These are phyloP conservation scores for Melanostigma gelatinosum DNA, from an alignment of 2,113 vertebrate species.

Conservation along the genomic window DNA sequence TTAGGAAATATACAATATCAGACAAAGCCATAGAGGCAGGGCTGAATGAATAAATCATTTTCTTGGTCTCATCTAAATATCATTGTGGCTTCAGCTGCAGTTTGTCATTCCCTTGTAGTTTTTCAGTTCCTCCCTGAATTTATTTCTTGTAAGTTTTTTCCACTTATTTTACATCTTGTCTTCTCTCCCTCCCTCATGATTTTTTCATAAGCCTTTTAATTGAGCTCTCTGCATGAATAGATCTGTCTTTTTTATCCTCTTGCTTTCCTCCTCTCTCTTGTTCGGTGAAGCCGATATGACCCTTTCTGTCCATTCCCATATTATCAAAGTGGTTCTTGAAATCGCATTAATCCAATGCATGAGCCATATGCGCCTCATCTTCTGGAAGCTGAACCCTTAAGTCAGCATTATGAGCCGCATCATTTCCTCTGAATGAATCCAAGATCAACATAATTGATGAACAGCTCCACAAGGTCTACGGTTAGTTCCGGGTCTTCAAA, in stretches of 20 bases:
- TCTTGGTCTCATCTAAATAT: slow-evolving; percentile 50
- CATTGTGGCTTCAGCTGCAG: slow-evolving; percentile 39
- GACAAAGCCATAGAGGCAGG: slow-evolving; percentile 40
- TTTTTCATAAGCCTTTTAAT: not conserved
- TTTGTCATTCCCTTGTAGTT: slow-evolving; percentile 43
- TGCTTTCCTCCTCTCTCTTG: not conserved
- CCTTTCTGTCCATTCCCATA: slow-evolving; percentile 14
- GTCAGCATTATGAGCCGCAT: slow-evolving; percentile 32
- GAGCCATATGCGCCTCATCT: slow-evolving; percentile 23
- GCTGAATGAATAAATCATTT: slow-evolving; percentile 59
- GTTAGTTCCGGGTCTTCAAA: not conserved
- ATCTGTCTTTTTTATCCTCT: slow-evolving; percentile 31
- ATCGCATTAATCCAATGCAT: slow-evolving; percentile 39
- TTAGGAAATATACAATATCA: slow-evolving; percentile 40
- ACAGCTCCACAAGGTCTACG: slow-evolving; percentile 8
- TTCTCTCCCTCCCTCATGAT: not conserved
- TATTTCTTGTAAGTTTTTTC: slow-evolving; percentile 30
- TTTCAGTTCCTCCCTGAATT: slow-evolving; percentile 24
- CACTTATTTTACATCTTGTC: slow-evolving; percentile 24
- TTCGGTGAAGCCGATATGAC: slow-evolving; percentile 15
- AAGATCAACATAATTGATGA: slow-evolving; percentile 43
- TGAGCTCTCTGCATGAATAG: not conserved
- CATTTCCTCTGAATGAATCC: slow-evolving; percentile 44
- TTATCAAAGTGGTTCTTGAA: slow-evolving; percentile 48
- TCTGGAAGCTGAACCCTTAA: slow-evolving; percentile 33